Evolutionary conservation across 2,797 vertebrate species (phyloP).

Genomic region (Diglossa cyanea): DNA sequence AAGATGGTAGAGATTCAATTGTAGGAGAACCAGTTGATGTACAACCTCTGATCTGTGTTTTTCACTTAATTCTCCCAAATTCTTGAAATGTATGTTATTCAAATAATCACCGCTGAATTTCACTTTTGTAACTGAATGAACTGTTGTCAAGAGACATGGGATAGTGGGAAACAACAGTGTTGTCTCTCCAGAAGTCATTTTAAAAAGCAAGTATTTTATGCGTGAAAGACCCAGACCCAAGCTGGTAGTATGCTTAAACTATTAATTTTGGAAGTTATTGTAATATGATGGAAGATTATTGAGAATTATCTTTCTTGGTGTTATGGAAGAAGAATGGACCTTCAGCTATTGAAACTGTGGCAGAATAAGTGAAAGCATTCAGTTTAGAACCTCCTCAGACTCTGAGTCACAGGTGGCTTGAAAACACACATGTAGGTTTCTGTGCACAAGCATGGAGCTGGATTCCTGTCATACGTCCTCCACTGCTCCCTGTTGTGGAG

Average conservation of each 20-base stretch:
- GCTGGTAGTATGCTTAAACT: not conserved
- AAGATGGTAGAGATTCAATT: slow-evolving; percentile 40
- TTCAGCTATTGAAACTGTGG: not conserved
- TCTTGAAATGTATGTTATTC: not conserved
- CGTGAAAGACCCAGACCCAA: not conserved
- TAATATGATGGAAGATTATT: not conserved
- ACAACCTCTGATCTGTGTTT: not conserved
- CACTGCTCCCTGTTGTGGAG: not conserved
- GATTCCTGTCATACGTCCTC: not conserved
- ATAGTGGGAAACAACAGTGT: not conserved
- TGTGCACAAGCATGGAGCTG: rapidly evolving
- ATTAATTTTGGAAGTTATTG: not conserved
- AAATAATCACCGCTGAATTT: not conserved
- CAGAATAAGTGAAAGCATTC: not conserved
- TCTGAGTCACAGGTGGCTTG: not conserved
- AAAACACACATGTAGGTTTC: not conserved
- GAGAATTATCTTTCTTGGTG: not conserved
- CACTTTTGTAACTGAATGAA: not conserved
- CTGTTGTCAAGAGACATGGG: not conserved
- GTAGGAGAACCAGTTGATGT: not conserved
- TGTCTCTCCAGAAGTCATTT: not conserved
- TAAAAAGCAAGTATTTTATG: not conserved
- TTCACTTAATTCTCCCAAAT: slow-evolving; percentile 1
- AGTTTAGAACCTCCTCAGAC: not conserved
- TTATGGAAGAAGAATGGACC: not conserved